Conservation (phyloP, 2,113 vertebrate species). For the Salvelinus fontinalis region DNA sequence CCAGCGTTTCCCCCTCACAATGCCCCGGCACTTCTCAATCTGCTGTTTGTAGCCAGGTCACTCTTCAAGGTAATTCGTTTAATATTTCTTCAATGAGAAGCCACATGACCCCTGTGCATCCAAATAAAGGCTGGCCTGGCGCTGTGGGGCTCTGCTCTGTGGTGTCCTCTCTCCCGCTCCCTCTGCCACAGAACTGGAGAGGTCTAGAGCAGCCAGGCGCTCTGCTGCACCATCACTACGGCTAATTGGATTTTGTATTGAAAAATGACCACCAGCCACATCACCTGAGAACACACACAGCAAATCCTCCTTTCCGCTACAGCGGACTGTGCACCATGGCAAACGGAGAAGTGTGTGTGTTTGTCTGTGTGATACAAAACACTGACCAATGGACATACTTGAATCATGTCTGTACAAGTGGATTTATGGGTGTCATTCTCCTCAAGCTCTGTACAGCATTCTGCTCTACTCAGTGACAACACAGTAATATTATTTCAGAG, state of each 20-base stretch:
- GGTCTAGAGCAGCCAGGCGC: conserved; percentile 70
- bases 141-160: conserved; percentile 45
- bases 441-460: background rate
- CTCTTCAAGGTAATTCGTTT: conserved; percentile 81
- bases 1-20: conserved; percentile 70
- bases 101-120: conserved; percentile 71
- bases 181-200: conserved; percentile 63
- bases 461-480: conserved; percentile 3
- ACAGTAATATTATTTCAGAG: conserved; percentile 35
- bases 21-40: conserved; percentile 65
- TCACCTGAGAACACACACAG: conserved; percentile 46
- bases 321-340: background rate
- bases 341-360: too few relatives aligned
- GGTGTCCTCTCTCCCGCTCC: background rate
- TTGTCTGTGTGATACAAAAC: too few relatives aligned
- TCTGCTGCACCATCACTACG: conserved; percentile 64
- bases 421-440: background rate
- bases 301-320: too few relatives aligned
- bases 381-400: too few relatives aligned
- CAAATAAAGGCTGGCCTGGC: conserved; percentile 75
- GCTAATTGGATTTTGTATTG: conserved; percentile 80
- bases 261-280: conserved; percentile 73
- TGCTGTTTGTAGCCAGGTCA: conserved; percentile 69
- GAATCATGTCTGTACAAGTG: background rate
- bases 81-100: conserved; percentile 83